Percentiles rank a stretch among this genome's conserved stretches.
These are phyloP conservation scores for Rostratula benghalensis DNA, from an alignment of 2,113 vertebrate species.

Conservation along the genomic window DNA sequence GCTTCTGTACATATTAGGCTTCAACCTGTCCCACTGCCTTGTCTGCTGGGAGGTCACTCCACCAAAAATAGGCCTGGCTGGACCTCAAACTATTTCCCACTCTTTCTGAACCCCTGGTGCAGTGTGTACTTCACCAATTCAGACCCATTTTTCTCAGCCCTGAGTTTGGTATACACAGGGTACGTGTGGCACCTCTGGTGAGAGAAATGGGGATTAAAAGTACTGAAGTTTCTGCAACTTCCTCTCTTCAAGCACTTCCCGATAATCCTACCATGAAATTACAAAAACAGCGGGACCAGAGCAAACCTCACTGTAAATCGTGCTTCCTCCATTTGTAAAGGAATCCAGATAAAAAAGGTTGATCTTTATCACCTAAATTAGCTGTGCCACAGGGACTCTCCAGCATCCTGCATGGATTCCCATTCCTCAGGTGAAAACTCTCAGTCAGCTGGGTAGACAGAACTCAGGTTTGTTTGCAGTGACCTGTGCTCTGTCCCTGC, in stretches of 20 bases:
- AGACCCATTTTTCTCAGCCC: not conserved
- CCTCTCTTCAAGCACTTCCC: not conserved
- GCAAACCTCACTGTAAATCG: not conserved
- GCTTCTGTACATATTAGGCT: not conserved
- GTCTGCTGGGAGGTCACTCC: not conserved
- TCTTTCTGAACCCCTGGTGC: not conserved
- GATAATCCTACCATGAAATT: slow-evolving; percentile 57
- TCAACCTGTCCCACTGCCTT: not conserved
- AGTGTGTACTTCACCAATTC: fast-evolving
- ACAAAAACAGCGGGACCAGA: slow-evolving; percentile 14
- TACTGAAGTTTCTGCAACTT: not conserved
- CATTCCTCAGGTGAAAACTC: not conserved
- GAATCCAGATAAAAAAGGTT: not conserved
- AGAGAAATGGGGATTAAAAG: not conserved
- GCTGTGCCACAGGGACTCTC: not conserved
- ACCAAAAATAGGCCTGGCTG: not conserved
- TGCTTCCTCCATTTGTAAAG: not conserved
- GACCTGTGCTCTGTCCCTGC: not conserved
- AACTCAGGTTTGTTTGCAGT: not conserved
- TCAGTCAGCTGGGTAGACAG: not conserved
- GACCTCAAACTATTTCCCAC: not conserved
- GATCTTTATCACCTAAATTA: slow-evolving; percentile 32
- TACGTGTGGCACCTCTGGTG: not conserved
- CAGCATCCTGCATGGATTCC: not conserved
- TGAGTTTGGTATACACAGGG: not conserved